These are phyloP conservation scores for Hydropsyche betteni DNA, from an alignment of 2,888 invertebrate species.

Conservation along the genomic window DNA sequence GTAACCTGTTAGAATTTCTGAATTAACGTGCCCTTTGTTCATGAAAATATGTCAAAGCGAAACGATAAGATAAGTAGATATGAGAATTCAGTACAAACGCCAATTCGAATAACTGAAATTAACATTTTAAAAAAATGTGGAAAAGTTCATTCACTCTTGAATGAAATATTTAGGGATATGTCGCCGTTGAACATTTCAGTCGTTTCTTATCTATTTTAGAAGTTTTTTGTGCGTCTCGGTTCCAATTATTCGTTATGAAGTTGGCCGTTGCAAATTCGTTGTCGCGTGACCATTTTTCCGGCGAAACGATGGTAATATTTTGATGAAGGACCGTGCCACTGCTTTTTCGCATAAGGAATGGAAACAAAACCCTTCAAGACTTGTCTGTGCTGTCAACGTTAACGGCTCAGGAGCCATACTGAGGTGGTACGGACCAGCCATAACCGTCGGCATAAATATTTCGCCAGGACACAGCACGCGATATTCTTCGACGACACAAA, in stretches of 20 bases:
- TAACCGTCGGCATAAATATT: conserved; percentile 43
- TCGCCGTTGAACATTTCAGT: neutral
- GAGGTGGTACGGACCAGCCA: conserved; percentile 41
- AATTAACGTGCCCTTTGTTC: neutral
- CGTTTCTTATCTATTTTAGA: neutral
- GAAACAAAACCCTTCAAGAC: conserved; percentile 26
- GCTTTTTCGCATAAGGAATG: conserved; percentile 4
- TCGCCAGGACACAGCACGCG: conserved; percentile 20
- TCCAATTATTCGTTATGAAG: no score
- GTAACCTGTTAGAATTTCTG: no score
- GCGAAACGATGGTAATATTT: conserved; percentile 3
- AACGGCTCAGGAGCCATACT: conserved; percentile 35
- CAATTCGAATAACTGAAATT: neutral
- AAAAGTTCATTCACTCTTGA: no score
- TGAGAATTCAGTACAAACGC: neutral
- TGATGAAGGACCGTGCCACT: conserved; percentile 6
- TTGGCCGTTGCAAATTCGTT: neutral
- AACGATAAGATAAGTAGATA: neutral
- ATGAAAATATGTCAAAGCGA: neutral
- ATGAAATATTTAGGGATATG: neutral
- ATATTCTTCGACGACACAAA: no score
- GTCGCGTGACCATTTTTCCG: conserved; percentile 3
- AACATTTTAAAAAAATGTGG: no score
- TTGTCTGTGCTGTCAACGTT: conserved; percentile 30
- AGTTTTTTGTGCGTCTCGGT: neutral